Evolutionary conservation across 2,113 vertebrate species (phyloP).

Genomic region (Sarotherodon lohbergeri): DNA sequence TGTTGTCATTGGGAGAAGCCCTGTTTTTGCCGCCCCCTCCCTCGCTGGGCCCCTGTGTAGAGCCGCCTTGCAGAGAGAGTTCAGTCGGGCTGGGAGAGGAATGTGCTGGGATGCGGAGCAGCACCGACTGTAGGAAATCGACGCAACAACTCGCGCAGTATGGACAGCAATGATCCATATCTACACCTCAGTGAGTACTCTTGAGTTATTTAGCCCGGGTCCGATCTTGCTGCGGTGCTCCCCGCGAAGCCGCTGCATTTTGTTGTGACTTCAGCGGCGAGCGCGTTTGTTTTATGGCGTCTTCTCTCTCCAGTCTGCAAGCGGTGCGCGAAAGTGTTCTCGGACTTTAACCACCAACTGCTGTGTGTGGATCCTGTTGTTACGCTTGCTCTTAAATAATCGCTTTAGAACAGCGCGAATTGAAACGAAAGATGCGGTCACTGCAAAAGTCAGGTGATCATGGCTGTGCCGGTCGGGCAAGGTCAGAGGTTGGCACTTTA

Average conservation of each 20-base stretch:
- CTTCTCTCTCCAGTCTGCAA: conserved; percentile 1
- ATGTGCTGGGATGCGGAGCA: conserved; percentile 72
- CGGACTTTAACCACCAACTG: conserved; percentile 43
- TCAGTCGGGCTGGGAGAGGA: conserved; percentile 65
- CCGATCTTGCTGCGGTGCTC: neutral
- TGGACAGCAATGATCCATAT: conserved; percentile 76
- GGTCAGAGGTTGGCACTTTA: conserved; percentile 82
- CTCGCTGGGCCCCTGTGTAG: conserved; percentile 68
- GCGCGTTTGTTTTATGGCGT: conserved; percentile 55
- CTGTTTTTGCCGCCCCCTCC: conserved; percentile 52
- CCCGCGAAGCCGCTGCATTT: neutral
- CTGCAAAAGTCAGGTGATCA: conserved; percentile 70
- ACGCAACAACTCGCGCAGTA: conserved; percentile 58
- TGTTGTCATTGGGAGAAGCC: conserved; percentile 72
- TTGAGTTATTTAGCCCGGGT: neutral
- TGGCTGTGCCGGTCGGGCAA: conserved; percentile 67
- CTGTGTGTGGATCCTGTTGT: neutral
- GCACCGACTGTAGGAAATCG: conserved; percentile 53
- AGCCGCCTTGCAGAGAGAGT: conserved; percentile 58
- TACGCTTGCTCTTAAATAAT: neutral
- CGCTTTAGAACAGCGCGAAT: neutral
- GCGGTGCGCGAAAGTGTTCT: conserved; percentile 14
- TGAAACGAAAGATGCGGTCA: conserved; percentile 43
- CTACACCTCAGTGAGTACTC: conserved; percentile 73
- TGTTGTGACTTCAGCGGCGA: conserved; percentile 5